Conservation (phyloP, 2,113 vertebrate genomes). For the Chelonoidis abingdonii region DNA sequence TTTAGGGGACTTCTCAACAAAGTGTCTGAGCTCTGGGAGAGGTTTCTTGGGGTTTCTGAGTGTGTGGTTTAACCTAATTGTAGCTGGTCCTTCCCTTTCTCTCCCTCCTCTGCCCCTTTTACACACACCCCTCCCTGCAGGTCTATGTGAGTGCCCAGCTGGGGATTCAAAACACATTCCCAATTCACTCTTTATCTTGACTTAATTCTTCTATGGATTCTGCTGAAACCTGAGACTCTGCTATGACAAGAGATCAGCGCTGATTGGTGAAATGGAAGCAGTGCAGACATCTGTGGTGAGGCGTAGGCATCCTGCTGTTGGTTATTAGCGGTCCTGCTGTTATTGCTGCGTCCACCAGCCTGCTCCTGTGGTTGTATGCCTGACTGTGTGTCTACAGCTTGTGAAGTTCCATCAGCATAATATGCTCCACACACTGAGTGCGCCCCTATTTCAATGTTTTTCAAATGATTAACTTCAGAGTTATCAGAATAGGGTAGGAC, state of each 20-base stretch:
- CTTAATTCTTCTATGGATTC: constrained; percentile 60
- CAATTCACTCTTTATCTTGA: not conserved
- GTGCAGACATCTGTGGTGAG: not conserved
- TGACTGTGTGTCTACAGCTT: not conserved
- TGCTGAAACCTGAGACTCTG: constrained; percentile 57
- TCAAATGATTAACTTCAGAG: not conserved
- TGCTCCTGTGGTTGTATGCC: accelerated
- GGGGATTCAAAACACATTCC: constrained; percentile 3
- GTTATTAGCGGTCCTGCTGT: not conserved
- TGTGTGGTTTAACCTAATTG: not conserved
- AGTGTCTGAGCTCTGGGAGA: accelerated
- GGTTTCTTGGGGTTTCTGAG: not conserved
- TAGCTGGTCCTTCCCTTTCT: not conserved
- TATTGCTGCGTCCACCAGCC: accelerated
- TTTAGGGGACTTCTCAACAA: not conserved
- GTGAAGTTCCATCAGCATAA: not conserved
- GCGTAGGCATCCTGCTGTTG: not conserved
- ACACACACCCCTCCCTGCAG: not conserved
- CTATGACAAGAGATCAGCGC: constrained; percentile 51
- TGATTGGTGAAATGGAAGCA: constrained; percentile 7
- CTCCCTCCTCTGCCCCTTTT: not conserved
- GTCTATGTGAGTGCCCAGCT: accelerated
- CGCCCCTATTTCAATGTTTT: not conserved
- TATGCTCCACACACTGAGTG: accelerated
- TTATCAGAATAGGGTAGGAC: not conserved